Evolutionary conservation across 2,113 vertebrate genomes (phyloP), one percentile per base, ranked within the genome.

Genomic region (Tenebrosternarchus preto): DNA sequence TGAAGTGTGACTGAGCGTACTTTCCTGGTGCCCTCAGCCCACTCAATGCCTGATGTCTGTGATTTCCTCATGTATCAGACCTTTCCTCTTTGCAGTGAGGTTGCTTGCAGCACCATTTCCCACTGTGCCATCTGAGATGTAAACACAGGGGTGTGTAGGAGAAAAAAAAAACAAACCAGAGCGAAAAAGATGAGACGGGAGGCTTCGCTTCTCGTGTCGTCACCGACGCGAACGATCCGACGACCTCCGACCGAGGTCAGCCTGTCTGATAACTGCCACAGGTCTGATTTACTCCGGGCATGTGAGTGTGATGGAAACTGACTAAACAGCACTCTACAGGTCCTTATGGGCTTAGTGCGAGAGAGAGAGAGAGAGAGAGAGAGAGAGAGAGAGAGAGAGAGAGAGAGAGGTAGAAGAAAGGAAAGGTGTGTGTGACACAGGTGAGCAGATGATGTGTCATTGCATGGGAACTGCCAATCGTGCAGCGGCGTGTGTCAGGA

Each of bases 311-410:
- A 77, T 27, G 8, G 22, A 29, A 73, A 57, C 53, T n/a, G n/a
- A n/a, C n/a, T 29, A 33, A 78, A 59, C 46, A 66, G 64, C 69
- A 73, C 27, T 6, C 5, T 9, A 66, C 46, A 80, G 70, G 70
- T 73, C 66, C 70, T 9, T 73, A 73, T 56, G 5, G 69, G 64
- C 70, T 56, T 80, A 53, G 4, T 63, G 31, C 60, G 63, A 57
- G 55, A 2, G 67, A 50, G 68, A 50, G 36, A 71, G n/a, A 56
- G 15, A 73, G 16, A 56, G 70, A 19, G 50, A 73, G 72, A 59
- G 55, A 55, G 4, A 76, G 16, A 16, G 33, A 67, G 72, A 69
- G 12, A 50, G 27, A 55, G 24, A 25, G 75, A 68, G 43, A 53
- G 25, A 69, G 61, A 74, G 61, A 66, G 66, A 81, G 53, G n/a